These are phyloP conservation scores for Leptonema lineaticorne DNA, from an alignment of 1,140 invertebrate genomes.

Conservation along the genomic window DNA sequence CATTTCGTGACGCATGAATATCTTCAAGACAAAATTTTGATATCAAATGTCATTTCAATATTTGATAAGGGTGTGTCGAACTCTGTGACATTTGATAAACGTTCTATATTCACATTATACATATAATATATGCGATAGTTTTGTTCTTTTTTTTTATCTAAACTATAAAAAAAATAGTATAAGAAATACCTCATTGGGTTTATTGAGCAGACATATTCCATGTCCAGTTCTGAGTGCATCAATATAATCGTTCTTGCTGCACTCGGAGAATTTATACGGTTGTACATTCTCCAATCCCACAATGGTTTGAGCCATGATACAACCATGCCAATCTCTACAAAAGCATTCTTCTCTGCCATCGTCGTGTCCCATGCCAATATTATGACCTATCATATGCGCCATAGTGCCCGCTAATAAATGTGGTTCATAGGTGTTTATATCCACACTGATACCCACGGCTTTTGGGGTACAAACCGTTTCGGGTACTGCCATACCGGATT, in stretches of 20 bases:
- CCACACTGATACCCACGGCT: conserved; percentile 88
- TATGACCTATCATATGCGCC: conserved; percentile 96
- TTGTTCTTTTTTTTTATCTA: no score
- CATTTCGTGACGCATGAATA: no score
- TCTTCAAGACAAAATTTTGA: no score
- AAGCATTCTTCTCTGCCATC: conserved; percentile 80
- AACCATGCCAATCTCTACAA: conserved; percentile 92
- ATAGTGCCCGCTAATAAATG: conserved; percentile 90
- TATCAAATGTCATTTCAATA: no score
- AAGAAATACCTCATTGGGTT: conserved; percentile 80
- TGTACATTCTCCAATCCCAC: conserved; percentile 88
- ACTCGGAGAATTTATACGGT: conserved; percentile 91
- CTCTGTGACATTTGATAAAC: no score
- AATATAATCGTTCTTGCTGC: conserved; percentile 84
- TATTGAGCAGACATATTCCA: conserved; percentile 85
- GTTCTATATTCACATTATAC: no score
- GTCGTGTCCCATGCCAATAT: conserved; percentile 93
- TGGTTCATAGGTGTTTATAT: conserved; percentile 89
- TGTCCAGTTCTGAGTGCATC: conserved; percentile 74
- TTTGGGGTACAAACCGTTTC: conserved; percentile 88
- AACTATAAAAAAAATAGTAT: no score
- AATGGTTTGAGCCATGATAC: conserved; percentile 92
- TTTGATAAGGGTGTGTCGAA: no score
- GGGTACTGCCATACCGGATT: conserved; percentile 89
- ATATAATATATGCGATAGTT: no score